phyloP scores from a whole-genome alignment of 2,888 invertebrate genomes.

The Tiliacea aurago region DNA sequence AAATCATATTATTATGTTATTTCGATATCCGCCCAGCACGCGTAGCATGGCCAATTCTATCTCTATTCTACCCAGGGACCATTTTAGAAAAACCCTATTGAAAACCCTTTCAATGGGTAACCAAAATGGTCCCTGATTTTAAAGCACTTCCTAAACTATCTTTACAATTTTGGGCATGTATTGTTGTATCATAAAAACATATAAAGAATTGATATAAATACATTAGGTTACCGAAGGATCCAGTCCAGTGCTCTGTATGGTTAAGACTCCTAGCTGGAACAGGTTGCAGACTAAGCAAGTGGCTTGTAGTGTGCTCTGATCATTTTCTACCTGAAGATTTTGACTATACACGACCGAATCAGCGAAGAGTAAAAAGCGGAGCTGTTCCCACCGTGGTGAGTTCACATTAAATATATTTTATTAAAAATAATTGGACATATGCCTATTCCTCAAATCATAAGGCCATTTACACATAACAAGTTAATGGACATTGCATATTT shows the following conservation, averaged over 20 bases:
- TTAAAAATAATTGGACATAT: neutral
- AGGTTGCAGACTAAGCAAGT: conserved; percentile 1
- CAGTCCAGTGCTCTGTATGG: conserved; percentile 3
- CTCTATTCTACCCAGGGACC: too few species aligned
- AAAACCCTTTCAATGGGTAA: too few species aligned
- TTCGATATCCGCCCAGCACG: too few species aligned
- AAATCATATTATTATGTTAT: too few species aligned
- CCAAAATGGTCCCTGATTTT: too few species aligned
- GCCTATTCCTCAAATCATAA: neutral
- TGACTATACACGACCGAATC: conserved; percentile 14
- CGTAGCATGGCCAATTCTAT: too few species aligned
- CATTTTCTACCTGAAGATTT: conserved; percentile 39
- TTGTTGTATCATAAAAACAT: neutral
- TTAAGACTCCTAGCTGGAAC: neutral
- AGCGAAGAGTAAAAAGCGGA: conserved; percentile 34
- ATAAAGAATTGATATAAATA: neutral
- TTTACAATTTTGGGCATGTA: neutral
- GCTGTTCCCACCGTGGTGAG: conserved; percentile 31
- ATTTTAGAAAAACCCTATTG: too few species aligned
- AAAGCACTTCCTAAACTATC: neutral
- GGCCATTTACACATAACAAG: neutral
- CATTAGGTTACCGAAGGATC: conserved; percentile 30
- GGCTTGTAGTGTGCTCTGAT: conserved; percentile 29
- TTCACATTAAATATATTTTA: neutral
- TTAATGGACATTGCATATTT: neutral